Base-by-base conservation (phyloP, 2,888 invertebrate species). In the Tenthredo livida region DNA sequence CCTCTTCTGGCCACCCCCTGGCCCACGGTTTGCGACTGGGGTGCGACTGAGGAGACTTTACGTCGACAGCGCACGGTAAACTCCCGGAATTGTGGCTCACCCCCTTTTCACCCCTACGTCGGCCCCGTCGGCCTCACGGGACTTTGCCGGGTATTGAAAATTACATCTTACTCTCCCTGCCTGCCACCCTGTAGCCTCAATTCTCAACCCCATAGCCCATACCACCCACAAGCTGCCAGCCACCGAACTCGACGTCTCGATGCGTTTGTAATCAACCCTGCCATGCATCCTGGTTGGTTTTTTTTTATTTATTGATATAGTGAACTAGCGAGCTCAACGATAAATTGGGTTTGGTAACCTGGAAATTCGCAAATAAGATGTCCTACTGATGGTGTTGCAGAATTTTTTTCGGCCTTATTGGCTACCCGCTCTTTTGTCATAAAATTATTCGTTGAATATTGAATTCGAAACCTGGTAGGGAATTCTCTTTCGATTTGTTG, bases 31-130 rank as follows among this genome's bases (percentile, higher is more conserved):
- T 83, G 50, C 88, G 88, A 89, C 87, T 89, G 88, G 90, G 89
- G 89, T 88, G 90, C 90, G 90, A 91, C 91, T 90, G 92, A 91
- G 90, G 91, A 92, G 91, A 92, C 92, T 93, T 93, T 93, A 93
- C 92, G 92, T 91, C 91, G 92, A 92, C 92, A 91, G 92, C 89
- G 89, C 90, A 90, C 92, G 91, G 91, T 93, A 93, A 92, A 93
- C 90, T 92, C 91, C 90, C 89, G 89, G 92, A 93, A 92, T 92
- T 92, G 92, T 93, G 91, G 90, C 90, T 90, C 90, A 33, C 91
- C 92, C 90, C 88, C 65, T 58, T 58, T 61, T 80, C 58, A 61
- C 80, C 47, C 83, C 83, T 12, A 33, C 25, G 25, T 83, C 83
- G 83, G 83, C 54, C 83, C 37, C 67, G 83, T 47, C 58, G 83